Conservation (phyloP, 2,888 invertebrate species). For the Cetonia aurata region DNA sequence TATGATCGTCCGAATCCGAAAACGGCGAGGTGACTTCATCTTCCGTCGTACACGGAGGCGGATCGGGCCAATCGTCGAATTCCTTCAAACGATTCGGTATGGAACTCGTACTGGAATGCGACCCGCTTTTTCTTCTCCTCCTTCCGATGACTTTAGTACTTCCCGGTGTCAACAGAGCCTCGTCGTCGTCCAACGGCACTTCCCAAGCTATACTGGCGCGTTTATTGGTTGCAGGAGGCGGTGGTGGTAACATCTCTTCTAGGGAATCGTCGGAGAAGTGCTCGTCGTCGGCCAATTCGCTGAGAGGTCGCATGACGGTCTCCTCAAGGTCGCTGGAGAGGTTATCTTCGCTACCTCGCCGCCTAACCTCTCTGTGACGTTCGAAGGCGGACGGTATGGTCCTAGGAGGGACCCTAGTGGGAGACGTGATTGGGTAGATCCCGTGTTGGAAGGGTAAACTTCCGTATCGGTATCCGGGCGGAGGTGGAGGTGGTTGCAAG, state of each 20-base stretch:
- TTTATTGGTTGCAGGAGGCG: slow-evolving; percentile 73
- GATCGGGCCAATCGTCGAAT: slow-evolving; percentile 83
- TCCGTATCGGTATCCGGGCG: slow-evolving; percentile 75
- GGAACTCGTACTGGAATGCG: slow-evolving; percentile 79
- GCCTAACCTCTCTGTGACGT: slow-evolving; percentile 84
- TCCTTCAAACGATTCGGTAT: slow-evolving; percentile 77
- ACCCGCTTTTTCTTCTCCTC: slow-evolving; percentile 67
- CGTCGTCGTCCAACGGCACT: slow-evolving; percentile 81
- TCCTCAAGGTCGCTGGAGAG: slow-evolving; percentile 63
- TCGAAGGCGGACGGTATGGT: slow-evolving; percentile 80
- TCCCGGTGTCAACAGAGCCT: slow-evolving; percentile 77
- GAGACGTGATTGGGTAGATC: slow-evolving; percentile 72
- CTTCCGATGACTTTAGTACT: slow-evolving; percentile 63
- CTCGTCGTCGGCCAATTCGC: slow-evolving; percentile 69
- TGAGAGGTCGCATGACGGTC: slow-evolving; percentile 58
- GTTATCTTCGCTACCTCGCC: slow-evolving; percentile 66
- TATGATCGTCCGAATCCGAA: slow-evolving; percentile 72
- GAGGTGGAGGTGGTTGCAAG: slow-evolving; percentile 71
- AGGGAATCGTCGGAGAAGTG: slow-evolving; percentile 88
- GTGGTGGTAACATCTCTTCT: slow-evolving; percentile 81
- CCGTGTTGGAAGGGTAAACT: slow-evolving; percentile 77
- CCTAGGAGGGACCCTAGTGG: slow-evolving; percentile 73
- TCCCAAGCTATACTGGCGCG: slow-evolving; percentile 90
- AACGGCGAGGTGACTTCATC: slow-evolving; percentile 78
- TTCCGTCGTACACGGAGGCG: slow-evolving; percentile 76